Percentiles rank a stretch among this genome's conserved stretches.
Conservation (phyloP, 2,113 vertebrate genomes). For the Clarias magur region DNA sequence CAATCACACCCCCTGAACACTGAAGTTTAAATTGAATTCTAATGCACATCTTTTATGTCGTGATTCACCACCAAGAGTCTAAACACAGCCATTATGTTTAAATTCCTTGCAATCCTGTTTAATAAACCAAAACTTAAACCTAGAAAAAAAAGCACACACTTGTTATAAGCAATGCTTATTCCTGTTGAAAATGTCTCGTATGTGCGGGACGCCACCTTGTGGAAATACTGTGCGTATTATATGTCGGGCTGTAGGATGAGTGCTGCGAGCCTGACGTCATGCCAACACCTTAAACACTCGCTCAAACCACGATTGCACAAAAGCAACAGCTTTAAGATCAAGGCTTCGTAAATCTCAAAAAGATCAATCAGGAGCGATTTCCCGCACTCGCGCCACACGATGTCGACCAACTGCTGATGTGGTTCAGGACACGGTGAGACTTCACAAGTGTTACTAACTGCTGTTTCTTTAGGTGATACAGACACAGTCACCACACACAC, state of each 20-base stretch:
- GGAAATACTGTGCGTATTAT: not conserved
- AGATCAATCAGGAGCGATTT: not conserved
- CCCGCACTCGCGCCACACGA: not conserved
- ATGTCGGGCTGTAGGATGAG: not conserved
- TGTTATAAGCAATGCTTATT: no score
- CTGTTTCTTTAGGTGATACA: not conserved
- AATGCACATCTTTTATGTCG: not conserved
- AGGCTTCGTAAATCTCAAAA: not conserved
- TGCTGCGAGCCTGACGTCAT: not conserved
- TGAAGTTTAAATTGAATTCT: not conserved
- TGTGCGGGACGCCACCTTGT: no score
- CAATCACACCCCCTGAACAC: not conserved
- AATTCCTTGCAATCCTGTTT: no score
- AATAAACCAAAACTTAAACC: no score
- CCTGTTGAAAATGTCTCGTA: no score
- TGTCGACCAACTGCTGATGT: not conserved
- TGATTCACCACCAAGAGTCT: not conserved
- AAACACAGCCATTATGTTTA: not conserved
- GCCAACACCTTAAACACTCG: not conserved
- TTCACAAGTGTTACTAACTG: not conserved
- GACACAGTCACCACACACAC: slow-evolving; percentile 36
- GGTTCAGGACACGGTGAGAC: not conserved
- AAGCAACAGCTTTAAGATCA: not conserved
- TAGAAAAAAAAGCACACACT: not conserved
- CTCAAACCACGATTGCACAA: not conserved